These are phyloP conservation scores for Lacanobia oleracea DNA, from an alignment of 2,888 invertebrate genomes.

Conservation along the genomic window DNA sequence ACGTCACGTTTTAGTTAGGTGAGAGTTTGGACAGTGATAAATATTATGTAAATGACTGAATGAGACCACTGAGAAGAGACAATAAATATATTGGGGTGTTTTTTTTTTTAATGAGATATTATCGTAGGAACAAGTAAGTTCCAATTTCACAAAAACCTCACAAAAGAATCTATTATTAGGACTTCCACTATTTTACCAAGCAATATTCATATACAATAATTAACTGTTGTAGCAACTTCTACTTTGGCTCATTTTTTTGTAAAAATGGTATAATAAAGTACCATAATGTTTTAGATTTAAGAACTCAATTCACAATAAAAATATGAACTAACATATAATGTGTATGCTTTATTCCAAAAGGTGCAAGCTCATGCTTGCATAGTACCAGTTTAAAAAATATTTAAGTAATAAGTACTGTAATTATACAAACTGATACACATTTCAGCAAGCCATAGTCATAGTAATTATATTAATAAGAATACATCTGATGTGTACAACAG, in stretches of 20 bases:
- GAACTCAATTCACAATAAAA: conserved; percentile 85
- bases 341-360: conserved; percentile 80
- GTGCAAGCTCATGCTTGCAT: conserved; percentile 32
- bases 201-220: conserved; percentile 43
- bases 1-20: conserved; percentile 64
- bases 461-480: conserved; percentile 3
- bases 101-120: conserved; percentile 26
- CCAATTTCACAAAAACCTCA: conserved; percentile 27
- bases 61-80: conserved; percentile 68
- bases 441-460: neutral
- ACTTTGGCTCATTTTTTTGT: conserved; percentile 69
- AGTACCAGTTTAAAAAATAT: conserved; percentile 24
- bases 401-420: conserved; percentile 9
- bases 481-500: neutral
- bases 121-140: conserved; percentile 29
- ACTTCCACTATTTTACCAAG: conserved; percentile 27
- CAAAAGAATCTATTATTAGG: conserved; percentile 37
- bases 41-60: conserved; percentile 65
- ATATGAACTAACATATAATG: conserved; percentile 76
- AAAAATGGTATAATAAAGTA: conserved; percentile 74
- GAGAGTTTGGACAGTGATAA: conserved; percentile 59
- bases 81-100: conserved; percentile 50
- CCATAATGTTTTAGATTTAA: conserved; percentile 84
- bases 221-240: conserved; percentile 61
- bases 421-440: conserved; percentile 10